These are phyloP conservation scores for Phrynocephalus forsythii DNA, from an alignment of 2,797 vertebrate genomes.

Conservation along the genomic window DNA sequence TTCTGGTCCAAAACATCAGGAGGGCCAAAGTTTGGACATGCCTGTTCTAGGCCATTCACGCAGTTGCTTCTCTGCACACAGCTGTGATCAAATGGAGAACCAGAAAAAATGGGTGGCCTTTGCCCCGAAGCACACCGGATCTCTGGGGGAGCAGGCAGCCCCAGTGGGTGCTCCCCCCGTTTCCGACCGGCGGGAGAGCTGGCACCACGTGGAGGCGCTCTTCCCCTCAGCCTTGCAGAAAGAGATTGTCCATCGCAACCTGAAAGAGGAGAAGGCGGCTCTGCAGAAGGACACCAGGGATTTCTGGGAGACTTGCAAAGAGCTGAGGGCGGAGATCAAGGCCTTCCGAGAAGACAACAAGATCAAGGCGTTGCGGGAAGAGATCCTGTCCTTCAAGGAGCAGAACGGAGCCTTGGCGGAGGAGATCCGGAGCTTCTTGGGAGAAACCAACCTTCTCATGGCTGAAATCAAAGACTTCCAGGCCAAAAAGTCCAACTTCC, in stretches of 20 bases:
- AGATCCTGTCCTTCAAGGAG: constrained; percentile 60
- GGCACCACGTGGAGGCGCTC: constrained; percentile 33
- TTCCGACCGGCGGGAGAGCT: constrained; percentile 39
- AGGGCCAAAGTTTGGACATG: no score
- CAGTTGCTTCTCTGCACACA: not conserved
- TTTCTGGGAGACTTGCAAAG: constrained; percentile 26
- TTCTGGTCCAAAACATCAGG: no score
- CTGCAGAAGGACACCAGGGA: constrained; percentile 21
- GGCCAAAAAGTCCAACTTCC: not conserved
- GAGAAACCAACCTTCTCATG: constrained; percentile 51
- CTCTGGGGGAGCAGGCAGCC: not conserved
- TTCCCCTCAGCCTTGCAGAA: constrained; percentile 23
- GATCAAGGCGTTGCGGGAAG: constrained; percentile 36
- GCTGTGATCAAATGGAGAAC: not conserved
- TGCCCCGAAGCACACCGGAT: not conserved
- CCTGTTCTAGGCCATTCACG: not conserved
- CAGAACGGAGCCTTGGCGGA: constrained; percentile 57
- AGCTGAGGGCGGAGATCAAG: constrained; percentile 31
- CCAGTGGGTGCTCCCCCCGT: constrained; percentile 32
- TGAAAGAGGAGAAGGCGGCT: constrained; percentile 57
- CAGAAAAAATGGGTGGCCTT: constrained; percentile 45
- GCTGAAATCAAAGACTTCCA: constrained; percentile 36
- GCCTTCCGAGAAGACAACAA: constrained; percentile 54
- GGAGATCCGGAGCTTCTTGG: constrained; percentile 56
- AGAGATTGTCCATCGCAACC: constrained; percentile 48